Evolutionary conservation across 2,888 invertebrate species (phyloP).

Genomic region (Clanis bilineata): DNA sequence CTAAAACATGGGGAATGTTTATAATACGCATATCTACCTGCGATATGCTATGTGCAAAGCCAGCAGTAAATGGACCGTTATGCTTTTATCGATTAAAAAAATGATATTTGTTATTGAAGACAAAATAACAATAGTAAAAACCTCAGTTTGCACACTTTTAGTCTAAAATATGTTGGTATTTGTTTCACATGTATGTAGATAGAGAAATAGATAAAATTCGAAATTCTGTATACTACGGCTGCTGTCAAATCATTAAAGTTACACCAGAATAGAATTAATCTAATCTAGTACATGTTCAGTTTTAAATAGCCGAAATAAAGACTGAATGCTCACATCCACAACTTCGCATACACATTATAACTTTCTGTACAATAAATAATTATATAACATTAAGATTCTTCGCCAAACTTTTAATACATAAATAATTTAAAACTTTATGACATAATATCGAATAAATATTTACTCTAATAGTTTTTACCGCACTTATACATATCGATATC

Average conservation of each 20-base stretch:
- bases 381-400: not conserved
- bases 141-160: too few species aligned
- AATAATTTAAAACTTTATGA: not conserved
- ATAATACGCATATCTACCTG: not conserved
- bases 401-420: constrained; percentile 2
- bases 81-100: too few species aligned
- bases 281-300: not conserved
- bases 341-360: not conserved
- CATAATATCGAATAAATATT: not conserved
- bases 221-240: too few species aligned
- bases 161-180: too few species aligned
- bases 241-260: too few species aligned
- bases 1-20: constrained; percentile 1
- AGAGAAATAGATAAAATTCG: too few species aligned
- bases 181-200: too few species aligned
- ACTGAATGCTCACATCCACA: not conserved
- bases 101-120: too few species aligned
- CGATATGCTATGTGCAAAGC: not conserved
- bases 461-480: constrained; percentile 15
- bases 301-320: not conserved
- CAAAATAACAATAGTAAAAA: too few species aligned
- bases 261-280: too few species aligned
- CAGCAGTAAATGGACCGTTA: not conserved
- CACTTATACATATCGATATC: not conserved
- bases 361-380: constrained; percentile 13